Evolutionary conservation across 1,140 invertebrate genomes (phyloP).

Genomic region (Diorhabda carinulata): DNA sequence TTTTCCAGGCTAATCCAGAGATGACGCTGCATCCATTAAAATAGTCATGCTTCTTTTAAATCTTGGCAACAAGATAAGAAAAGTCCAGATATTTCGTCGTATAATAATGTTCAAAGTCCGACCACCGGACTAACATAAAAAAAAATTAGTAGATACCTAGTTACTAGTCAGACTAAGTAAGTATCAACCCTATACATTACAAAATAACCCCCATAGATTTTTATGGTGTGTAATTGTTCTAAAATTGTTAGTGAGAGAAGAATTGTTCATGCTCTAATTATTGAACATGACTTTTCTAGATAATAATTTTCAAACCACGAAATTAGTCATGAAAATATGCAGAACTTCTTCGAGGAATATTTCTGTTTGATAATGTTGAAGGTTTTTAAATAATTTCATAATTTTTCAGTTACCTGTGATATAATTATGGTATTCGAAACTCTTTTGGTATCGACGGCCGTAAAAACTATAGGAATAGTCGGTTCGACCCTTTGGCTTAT

Average conservation of each 20-base stretch:
- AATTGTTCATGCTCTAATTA: too few species aligned
- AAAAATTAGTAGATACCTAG: too few species aligned
- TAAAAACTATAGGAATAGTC: slow-evolving; percentile 69
- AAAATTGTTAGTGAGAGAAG: too few species aligned
- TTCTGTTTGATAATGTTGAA: too few species aligned
- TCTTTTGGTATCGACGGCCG: slow-evolving; percentile 66
- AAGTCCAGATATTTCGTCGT: slow-evolving; percentile 23
- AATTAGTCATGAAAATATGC: too few species aligned
- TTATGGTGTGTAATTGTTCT: too few species aligned
- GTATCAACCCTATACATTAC: too few species aligned
- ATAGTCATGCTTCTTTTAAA: slow-evolving; percentile 22
- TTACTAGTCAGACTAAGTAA: too few species aligned
- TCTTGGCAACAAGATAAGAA: slow-evolving; percentile 17
- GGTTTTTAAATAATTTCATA: neutral
- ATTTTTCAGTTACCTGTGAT: slow-evolving; percentile 21
- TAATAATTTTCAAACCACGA: too few species aligned
- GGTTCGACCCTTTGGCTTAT: slow-evolving; percentile 77
- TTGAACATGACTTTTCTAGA: too few species aligned
- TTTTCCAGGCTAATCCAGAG: slow-evolving; percentile 20
- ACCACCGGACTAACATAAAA: slow-evolving; percentile 32
- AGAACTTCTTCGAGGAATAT: too few species aligned
- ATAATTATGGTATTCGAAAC: slow-evolving; percentile 65
- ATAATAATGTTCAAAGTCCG: slow-evolving; percentile 37
- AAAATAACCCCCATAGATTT: too few species aligned
- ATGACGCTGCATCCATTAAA: slow-evolving; percentile 18